Conservation (phyloP, 2,797 vertebrate species). For the Geotria australis region DNA sequence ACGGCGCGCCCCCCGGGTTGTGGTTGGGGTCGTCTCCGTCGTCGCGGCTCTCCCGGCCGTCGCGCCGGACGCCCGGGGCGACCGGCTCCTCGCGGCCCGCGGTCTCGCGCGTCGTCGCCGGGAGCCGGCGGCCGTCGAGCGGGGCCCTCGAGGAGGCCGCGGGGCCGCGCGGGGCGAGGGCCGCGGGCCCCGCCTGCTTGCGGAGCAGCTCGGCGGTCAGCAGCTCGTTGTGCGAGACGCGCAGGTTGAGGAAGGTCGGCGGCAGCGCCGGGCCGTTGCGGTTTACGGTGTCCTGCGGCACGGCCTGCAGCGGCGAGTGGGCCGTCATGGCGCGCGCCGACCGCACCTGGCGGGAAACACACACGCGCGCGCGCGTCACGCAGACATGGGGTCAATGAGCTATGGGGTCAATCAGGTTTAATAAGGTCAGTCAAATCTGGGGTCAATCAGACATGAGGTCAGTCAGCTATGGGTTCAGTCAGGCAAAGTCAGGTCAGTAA, state of each 20-base stretch:
- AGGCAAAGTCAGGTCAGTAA: too few relatives aligned
- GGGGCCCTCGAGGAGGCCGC: not conserved
- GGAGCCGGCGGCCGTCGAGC: not conserved
- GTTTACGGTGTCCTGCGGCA: slow-evolving; percentile 21
- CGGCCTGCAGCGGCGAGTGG: not conserved
- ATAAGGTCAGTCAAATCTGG: too few relatives aligned
- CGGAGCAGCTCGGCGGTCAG: slow-evolving; percentile 31
- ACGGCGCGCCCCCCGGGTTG: too few relatives aligned
- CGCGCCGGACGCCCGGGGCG: too few relatives aligned
- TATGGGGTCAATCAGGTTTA: too few relatives aligned
- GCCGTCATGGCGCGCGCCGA: not conserved
- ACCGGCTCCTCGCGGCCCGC: not conserved
- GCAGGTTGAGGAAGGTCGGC: slow-evolving; percentile 56
- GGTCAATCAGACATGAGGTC: too few relatives aligned
- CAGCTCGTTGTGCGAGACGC: slow-evolving; percentile 70
- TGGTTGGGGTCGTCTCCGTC: too few relatives aligned
- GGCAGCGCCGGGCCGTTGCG: slow-evolving; percentile 28
- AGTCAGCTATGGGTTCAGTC: too few relatives aligned
- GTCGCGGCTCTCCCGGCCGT: too few relatives aligned
- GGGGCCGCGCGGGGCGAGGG: slow-evolving; percentile 11
- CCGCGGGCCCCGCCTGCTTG: slow-evolving; percentile 31
- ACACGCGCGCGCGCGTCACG: too few relatives aligned
- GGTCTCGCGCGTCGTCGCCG: not conserved
- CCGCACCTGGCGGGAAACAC: too few relatives aligned
- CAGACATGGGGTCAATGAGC: too few relatives aligned